Base-by-base conservation (phyloP, 2,888 invertebrate species). In the Notodonta ziczac region DNA sequence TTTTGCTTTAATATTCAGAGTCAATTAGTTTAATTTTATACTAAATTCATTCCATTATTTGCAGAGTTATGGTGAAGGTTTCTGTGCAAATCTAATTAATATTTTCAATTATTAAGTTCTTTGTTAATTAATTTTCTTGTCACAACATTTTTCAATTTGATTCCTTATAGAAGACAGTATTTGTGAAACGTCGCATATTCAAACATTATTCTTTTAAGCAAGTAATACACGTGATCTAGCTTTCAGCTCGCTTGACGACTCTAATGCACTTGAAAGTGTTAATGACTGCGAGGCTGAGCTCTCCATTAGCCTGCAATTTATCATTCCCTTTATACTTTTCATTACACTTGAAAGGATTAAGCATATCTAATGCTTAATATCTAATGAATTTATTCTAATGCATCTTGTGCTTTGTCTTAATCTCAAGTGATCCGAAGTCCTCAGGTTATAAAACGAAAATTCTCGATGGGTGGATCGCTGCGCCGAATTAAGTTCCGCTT, bases 1-100 rank as follows among this genome's bases (percentile, higher is more conserved):
- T 24, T 58, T 58, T 35, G n/a, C 40, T 58, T 42, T n/a, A 35
- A 35, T 53, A 53, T 53, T 53, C 53, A 53, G 35, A 8, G n/a
- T 6, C 32, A 24, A 52, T 52, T 52, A 52, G 52, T 52, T 24
- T 6, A 53, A 46, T 46, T 46, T 46, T n/a, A n/a, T 46, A 46
- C 46, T 46, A 46, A 46, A 46, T 46, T 46, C 46, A n/a, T 46
- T n/a, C 4, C n/a, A 5, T n/a, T 42, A 42, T 42, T 42, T 46
- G 46, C 46, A 13, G 7, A 46, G 12, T 44, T 44, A 46, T 46
- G 46, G 5, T n/a, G 13, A 10, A 42, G 4, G 13, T 46, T 46
- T 46, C 5, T 46, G 46, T 1, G 5, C n/a, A 6, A 4, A 46
- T 46, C n/a, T 4, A n/a, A 5, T n/a, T 10, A 2, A 46, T 0